Evolutionary conservation across 2,888 invertebrate species (phyloP).

Genomic region (Anarsia innoxiella): DNA sequence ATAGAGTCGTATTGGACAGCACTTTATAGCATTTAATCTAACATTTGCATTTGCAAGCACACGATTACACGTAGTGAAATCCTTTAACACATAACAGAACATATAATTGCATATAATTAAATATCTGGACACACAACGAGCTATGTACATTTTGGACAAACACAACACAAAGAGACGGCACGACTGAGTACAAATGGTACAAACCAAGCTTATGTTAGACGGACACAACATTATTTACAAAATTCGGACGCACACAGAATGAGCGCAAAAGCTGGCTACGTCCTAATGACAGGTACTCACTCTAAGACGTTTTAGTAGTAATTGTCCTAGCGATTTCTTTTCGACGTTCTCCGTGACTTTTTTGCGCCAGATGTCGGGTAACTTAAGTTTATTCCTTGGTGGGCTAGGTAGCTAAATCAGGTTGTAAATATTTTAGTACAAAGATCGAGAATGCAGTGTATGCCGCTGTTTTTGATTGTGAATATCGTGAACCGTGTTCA

Average conservation of each 20-base stretch:
- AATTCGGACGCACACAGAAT: conserved; percentile 26
- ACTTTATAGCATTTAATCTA: no score
- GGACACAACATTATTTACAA: not conserved
- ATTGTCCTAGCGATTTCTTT: conserved; percentile 58
- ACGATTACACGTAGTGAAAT: no score
- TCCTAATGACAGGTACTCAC: conserved; percentile 41
- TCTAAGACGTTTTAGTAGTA: conserved; percentile 56
- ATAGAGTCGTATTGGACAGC: no score
- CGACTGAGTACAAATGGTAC: no score
- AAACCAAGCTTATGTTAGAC: no score
- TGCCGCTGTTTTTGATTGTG: no score
- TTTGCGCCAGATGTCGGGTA: conserved; percentile 63
- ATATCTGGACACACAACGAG: no score
- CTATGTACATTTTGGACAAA: conserved; percentile 13
- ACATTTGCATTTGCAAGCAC: no score
- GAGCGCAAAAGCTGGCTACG: conserved; percentile 17
- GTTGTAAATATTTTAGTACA: conserved; percentile 19
- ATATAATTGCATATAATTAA: no score
- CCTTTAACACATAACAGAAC: no score
- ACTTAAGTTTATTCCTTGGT: conserved; percentile 49
- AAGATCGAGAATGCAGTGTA: no score
- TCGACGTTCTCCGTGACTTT: conserved; percentile 57
- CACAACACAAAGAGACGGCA: conserved; percentile 32
- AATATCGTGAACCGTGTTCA: no score
- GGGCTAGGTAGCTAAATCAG: conserved; percentile 52